phyloP scores from a whole-genome alignment of 2,797 vertebrate genomes.

The Myoxocephalus aenaeus region DNA sequence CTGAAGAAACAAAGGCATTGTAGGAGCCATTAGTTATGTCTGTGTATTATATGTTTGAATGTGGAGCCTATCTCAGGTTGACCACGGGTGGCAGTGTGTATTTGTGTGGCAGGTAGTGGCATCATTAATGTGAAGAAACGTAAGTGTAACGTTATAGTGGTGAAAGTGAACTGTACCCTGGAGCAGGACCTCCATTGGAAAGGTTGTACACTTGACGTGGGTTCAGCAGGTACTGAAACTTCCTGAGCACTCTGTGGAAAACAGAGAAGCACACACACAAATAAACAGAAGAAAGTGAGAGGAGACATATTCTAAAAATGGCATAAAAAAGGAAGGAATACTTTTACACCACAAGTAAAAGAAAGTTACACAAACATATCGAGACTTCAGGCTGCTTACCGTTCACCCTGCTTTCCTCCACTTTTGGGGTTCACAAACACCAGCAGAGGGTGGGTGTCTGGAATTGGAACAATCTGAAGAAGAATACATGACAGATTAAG shows the following conservation, averaged over 20 bases:
- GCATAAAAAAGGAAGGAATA: neutral
- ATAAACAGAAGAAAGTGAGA: neutral
- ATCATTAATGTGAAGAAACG: conserved; percentile 7
- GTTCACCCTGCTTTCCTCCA: conserved; percentile 94
- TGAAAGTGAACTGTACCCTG: conserved; percentile 83
- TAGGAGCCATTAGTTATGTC: too few relatives aligned
- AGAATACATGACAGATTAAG: conserved; percentile 8
- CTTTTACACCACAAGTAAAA: neutral
- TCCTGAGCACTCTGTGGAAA: conserved; percentile 89
- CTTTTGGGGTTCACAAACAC: conserved; percentile 97
- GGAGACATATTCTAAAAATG: neutral
- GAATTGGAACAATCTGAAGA: conserved; percentile 85
- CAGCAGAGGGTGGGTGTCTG: conserved; percentile 89
- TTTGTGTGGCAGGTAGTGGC: too few relatives aligned
- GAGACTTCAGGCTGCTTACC: conserved; percentile 75
- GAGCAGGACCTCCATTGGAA: conserved; percentile 86
- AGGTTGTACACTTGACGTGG: conserved; percentile 94
- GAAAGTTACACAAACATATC: neutral
- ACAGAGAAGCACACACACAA: conserved; percentile 23
- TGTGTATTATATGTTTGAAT: too few relatives aligned
- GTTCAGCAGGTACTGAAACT: conserved; percentile 93
- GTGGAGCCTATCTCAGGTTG: too few relatives aligned
- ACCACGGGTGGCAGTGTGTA: too few relatives aligned
- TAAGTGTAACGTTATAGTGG: neutral
- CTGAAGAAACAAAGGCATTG: conserved; percentile 68